A percentile compares a stretch with the other conserved stretches of the same genome.
phyloP scores from a whole-genome alignment of 1,140 invertebrate genomes.

The Trinorchestia longiramus region DNA sequence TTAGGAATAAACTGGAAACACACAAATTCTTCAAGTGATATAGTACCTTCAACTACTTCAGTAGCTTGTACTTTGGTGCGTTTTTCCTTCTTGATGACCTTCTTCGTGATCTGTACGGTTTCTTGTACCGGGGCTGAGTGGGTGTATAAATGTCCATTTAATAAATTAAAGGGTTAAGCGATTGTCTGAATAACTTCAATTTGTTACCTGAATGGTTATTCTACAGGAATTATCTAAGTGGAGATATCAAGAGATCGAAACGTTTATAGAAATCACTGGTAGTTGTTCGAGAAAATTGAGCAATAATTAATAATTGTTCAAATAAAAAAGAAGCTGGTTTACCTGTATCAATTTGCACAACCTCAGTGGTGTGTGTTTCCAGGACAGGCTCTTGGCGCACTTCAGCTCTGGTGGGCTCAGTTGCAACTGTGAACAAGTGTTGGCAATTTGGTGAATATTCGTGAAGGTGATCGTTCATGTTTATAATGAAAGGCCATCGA shows the following conservation, averaged over 20 bases:
- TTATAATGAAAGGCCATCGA: background rate
- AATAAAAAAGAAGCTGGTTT: background rate
- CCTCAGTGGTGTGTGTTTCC: slow-evolving; percentile 18
- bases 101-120: background rate
- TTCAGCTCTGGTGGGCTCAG: background rate
- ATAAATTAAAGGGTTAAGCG: background rate
- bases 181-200: too few species aligned
- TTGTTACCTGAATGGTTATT: background rate
- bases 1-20: background rate
- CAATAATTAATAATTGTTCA: background rate
- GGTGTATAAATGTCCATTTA: background rate
- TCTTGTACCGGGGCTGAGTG: slow-evolving; percentile 3
- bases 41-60: slow-evolving; percentile 10
- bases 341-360: slow-evolving; percentile 25
- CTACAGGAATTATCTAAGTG: background rate
- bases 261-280: background rate
- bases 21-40: background rate
- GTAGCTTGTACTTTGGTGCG: slow-evolving; percentile 29
- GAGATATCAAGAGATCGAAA: background rate
- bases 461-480: background rate
- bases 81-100: background rate
- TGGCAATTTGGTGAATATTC: background rate
- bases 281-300: background rate
- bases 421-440: slow-evolving; percentile 2
- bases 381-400: background rate